Percentiles rank a stretch among this genome's conserved stretches.
Conservation (phyloP, 2,113 vertebrate species). For the Falcunculus frontatus region DNA sequence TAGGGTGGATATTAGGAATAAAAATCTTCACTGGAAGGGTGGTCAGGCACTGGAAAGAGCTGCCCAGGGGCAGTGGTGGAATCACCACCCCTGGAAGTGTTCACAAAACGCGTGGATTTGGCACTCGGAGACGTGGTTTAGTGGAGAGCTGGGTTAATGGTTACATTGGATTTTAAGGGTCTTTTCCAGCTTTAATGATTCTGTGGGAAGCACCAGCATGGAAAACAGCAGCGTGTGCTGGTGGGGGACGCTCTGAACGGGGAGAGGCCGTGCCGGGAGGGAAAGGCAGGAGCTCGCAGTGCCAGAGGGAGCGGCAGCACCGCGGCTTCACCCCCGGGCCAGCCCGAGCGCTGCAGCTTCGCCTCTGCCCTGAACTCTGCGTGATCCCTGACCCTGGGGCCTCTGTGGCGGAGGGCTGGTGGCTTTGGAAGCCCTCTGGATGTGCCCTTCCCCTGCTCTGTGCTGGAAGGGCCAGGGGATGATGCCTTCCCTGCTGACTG, state of each 20-base stretch:
- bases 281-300: accelerated
- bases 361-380: background rate
- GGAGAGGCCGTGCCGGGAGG: background rate
- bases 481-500: accelerated
- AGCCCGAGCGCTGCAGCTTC: background rate
- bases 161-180: background rate
- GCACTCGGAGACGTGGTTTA: background rate
- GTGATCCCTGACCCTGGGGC: background rate
- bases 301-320: background rate
- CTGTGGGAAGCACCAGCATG: accelerated
- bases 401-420: background rate
- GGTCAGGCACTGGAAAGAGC: background rate
- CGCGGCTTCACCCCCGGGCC: background rate
- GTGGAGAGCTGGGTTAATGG: background rate
- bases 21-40: background rate
- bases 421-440: background rate
- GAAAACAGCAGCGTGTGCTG: background rate
- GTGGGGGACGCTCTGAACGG: accelerated
- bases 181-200: background rate
- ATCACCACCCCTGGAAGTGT: background rate
- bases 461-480: background rate
- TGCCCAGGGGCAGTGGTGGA: background rate
- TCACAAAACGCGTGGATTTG: background rate
- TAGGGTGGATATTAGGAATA: background rate
- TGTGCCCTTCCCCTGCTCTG: background rate